These are phyloP conservation scores for Indri indri DNA, from an alignment of 2,113 vertebrate species.

Conservation along the genomic window DNA sequence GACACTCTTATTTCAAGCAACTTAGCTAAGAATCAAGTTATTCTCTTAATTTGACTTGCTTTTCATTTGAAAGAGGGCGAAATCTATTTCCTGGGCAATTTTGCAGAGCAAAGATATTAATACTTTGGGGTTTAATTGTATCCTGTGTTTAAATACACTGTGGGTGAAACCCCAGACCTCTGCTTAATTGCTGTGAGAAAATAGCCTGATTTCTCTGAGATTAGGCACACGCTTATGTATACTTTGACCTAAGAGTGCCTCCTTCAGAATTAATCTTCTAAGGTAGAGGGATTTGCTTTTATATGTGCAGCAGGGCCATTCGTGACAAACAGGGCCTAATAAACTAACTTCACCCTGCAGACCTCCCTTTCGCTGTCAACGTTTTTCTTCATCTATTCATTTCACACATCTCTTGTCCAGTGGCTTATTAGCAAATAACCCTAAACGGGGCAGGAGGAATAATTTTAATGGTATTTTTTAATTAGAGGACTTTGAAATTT, in stretches of 20 bases:
- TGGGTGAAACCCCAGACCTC: conserved; percentile 91
- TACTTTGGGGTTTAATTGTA: conserved; percentile 91
- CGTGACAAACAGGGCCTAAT: conserved; percentile 87
- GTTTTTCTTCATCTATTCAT: conserved; percentile 85
- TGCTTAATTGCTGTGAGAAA: conserved; percentile 93
- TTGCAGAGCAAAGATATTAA: conserved; percentile 90
- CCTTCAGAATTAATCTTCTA: conserved; percentile 92
- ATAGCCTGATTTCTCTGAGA: conserved; percentile 90
- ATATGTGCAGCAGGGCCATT: conserved; percentile 84
- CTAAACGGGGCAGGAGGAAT: conserved; percentile 79
- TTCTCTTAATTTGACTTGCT: conserved; percentile 85
- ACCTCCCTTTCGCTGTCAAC: conserved; percentile 84
- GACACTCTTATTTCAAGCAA: conserved; percentile 76
- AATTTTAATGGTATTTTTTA: conserved; percentile 83
- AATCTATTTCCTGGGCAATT: conserved; percentile 91
- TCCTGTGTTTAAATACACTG: conserved; percentile 92
- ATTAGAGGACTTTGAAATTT: conserved; percentile 83
- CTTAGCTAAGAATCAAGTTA: conserved; percentile 82
- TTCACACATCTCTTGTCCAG: conserved; percentile 86
- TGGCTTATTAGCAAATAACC: conserved; percentile 87
- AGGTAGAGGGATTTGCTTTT: conserved; percentile 90
- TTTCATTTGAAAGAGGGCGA: conserved; percentile 85
- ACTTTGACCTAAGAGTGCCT: conserved; percentile 90
- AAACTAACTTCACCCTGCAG: conserved; percentile 85
- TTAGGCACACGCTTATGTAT: conserved; percentile 91